Evolutionary conservation across 2,888 invertebrate genomes (phyloP).

Genomic region (Heliconius ismenius): DNA sequence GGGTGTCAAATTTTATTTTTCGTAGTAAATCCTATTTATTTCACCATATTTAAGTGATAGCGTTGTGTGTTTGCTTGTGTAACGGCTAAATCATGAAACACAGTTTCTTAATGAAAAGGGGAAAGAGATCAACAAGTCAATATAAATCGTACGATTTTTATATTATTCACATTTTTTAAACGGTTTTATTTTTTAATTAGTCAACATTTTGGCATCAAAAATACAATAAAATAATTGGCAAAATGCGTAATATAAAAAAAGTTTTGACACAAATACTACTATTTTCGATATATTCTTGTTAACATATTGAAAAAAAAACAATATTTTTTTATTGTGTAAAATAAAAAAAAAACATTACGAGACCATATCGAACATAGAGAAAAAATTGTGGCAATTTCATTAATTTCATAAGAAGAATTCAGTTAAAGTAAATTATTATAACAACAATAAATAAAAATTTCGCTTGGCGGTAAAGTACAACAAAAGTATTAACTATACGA

Average conservation of each 20-base stretch:
- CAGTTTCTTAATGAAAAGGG: conserved; percentile 50
- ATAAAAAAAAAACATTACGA: not conserved
- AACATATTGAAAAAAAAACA: not conserved
- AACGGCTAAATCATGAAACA: conserved; percentile 43
- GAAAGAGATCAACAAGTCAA: conserved; percentile 29
- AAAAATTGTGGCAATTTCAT: not conserved
- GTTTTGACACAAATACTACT: conserved; percentile 20
- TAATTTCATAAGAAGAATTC: conserved; percentile 4
- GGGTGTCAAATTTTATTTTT: not conserved
- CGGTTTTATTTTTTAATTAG: not conserved
- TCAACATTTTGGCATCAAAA: not conserved
- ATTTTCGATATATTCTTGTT: conserved; percentile 15
- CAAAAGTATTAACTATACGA: not conserved
- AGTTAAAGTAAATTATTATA: conserved; percentile 6
- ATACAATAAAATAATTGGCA: conserved; percentile 5
- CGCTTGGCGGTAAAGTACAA: conserved; percentile 16
- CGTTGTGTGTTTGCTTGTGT: conserved; percentile 6
- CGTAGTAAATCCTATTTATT: not conserved
- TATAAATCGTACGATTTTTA: not conserved
- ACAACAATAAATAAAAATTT: conserved; percentile 1
- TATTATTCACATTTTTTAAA: conserved; percentile 5
- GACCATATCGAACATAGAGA: conserved; percentile 22
- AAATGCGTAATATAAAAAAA: conserved; percentile 24
- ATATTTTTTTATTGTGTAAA: not conserved
- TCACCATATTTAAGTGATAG: not conserved